These are phyloP conservation scores for Pachycephala philippinensis DNA, from an alignment of 2,113 vertebrate genomes.

Conservation along the genomic window DNA sequence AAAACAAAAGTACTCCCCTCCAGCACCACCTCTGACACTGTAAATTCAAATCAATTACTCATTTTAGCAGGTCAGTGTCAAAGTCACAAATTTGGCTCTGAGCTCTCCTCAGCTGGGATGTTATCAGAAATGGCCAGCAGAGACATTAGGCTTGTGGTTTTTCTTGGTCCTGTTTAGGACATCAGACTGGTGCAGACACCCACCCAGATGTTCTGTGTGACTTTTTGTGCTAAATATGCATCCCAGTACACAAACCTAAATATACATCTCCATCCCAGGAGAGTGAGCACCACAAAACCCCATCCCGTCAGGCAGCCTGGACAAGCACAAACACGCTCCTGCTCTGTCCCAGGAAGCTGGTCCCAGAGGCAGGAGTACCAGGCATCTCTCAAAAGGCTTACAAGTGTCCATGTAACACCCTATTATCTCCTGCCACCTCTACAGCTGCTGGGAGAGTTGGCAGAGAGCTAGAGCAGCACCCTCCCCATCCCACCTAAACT, in stretches of 20 bases:
- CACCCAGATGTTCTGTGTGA: background rate
- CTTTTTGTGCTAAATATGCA: background rate
- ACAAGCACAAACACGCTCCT: background rate
- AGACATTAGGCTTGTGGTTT: background rate
- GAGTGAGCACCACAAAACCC: background rate
- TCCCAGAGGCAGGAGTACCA: background rate
- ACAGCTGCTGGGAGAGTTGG: background rate
- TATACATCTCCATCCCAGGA: background rate
- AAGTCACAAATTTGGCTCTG: background rate
- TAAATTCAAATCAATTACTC: background rate
- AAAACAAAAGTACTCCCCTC: background rate
- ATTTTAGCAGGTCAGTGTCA: background rate
- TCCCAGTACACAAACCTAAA: background rate
- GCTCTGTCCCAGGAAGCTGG: accelerated
- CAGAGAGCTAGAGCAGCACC: background rate
- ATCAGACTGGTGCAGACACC: background rate
- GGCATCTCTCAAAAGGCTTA: background rate
- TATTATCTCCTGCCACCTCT: background rate
- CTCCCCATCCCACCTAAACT: background rate
- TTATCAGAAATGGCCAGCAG: background rate
- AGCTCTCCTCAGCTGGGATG: background rate
- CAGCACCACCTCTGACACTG: background rate
- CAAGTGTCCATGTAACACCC: background rate
- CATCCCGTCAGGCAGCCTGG: background rate
- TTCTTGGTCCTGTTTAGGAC: background rate